phyloP scores from a whole-genome alignment of 2,113 vertebrate genomes.

The Mola mola region DNA sequence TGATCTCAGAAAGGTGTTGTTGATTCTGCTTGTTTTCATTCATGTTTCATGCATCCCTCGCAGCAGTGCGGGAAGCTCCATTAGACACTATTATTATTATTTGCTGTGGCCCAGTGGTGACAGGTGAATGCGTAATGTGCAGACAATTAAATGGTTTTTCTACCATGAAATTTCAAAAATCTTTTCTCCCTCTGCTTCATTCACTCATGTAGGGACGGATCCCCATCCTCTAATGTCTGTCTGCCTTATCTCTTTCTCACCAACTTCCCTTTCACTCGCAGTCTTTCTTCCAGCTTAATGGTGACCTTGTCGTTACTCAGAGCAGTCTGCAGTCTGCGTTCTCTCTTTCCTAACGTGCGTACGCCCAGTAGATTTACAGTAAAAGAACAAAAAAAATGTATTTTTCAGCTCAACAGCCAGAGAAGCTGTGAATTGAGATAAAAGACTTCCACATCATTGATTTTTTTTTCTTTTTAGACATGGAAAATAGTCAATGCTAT shows the following conservation, averaged over 20 bases:
- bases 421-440: too few species aligned
- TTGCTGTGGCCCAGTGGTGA: constrained; percentile 11
- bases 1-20: too few species aligned
- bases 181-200: neutral
- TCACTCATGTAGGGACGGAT: neutral
- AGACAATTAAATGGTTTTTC: constrained; percentile 26
- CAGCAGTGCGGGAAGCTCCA: constrained; percentile 7
- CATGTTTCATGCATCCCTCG: constrained; percentile 6
- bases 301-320: constrained; percentile 10
- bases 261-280: constrained; percentile 3
- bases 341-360: constrained; percentile 4
- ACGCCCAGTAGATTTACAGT: constrained; percentile 15
- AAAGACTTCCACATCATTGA: too few species aligned
- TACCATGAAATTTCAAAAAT: neutral
- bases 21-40: too few species aligned
- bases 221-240: neutral
- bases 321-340: constrained; percentile 2
- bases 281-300: constrained; percentile 3
- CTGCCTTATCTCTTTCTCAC: constrained; percentile 2
- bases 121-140: constrained; percentile 29
- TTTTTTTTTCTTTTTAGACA: too few species aligned
- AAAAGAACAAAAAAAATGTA: neutral
- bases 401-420: too few species aligned
- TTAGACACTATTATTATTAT: constrained; percentile 39
- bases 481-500: too few species aligned